phyloP scores from a whole-genome alignment of 2,888 invertebrate species.

The Lithosia quadra region DNA sequence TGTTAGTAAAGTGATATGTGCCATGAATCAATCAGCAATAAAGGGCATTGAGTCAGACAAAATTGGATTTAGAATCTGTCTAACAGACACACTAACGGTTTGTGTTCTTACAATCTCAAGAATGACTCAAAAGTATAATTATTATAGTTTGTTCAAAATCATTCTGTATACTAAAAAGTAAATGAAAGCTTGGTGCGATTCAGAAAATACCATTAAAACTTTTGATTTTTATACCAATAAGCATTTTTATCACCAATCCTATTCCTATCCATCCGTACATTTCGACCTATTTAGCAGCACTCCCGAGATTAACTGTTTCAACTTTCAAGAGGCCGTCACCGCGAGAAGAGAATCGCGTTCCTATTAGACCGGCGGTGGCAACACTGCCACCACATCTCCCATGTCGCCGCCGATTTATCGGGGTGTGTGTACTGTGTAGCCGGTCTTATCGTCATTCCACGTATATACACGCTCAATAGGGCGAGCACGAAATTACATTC shows the following conservation, averaged over 20 bases:
- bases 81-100: constrained; percentile 71
- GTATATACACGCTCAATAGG: no score
- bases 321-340: no score
- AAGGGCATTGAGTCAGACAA: constrained; percentile 82
- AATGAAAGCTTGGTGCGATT: constrained; percentile 87
- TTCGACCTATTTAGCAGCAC: not conserved
- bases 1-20: constrained; percentile 69
- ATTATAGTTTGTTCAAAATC: constrained; percentile 84
- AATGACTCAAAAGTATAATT: constrained; percentile 73
- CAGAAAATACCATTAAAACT: constrained; percentile 87
- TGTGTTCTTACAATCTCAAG: constrained; percentile 75
- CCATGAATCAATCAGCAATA: constrained; percentile 70
- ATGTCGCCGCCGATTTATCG: no score
- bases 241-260: constrained; percentile 67
- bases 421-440: no score
- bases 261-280: not conserved
- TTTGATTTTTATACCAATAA: constrained; percentile 87
- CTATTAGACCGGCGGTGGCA: no score
- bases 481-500: no score
- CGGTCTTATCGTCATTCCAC: no score
- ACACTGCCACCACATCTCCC: no score
- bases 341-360: no score
- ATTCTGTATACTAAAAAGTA: constrained; percentile 87
- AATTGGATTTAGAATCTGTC: constrained; percentile 76
- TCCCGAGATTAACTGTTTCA: not conserved